Conservation (phyloP, 2,797 vertebrate species). For the Psittacula derbiana region DNA sequence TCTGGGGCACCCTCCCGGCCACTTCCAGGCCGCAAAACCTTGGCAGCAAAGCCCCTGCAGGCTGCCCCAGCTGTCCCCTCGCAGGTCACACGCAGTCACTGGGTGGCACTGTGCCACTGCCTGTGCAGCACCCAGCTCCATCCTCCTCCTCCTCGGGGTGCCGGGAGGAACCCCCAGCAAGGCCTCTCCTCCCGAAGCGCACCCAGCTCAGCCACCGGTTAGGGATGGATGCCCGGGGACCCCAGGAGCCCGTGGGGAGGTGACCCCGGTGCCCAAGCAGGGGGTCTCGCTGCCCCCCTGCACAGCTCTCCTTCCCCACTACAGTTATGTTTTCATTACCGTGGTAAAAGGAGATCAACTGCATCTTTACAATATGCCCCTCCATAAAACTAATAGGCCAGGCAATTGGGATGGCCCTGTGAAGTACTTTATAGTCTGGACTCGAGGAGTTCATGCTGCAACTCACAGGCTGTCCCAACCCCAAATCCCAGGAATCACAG, state of each 20-base stretch:
- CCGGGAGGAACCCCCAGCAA: neutral
- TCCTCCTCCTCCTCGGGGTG: neutral
- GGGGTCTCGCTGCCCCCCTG: neutral
- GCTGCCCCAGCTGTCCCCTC: neutral
- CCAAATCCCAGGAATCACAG: neutral
- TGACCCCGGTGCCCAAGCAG: neutral
- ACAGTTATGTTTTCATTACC: neutral
- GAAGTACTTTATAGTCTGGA: constrained; percentile 44
- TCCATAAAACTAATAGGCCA: constrained; percentile 51
- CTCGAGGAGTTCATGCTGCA: neutral
- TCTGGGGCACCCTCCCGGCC: neutral
- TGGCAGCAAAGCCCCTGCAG: neutral
- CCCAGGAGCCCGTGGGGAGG: neutral
- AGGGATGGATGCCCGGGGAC: neutral
- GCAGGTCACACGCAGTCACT: constrained; percentile 31
- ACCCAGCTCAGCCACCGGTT: neutral
- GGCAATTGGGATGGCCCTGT: constrained; percentile 1
- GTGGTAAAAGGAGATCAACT: constrained; percentile 26
- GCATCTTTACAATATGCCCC: neutral
- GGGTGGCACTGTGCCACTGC: constrained; percentile 62
- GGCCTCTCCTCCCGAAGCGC: neutral
- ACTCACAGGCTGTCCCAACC: neutral
- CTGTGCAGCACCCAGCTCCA: neutral
- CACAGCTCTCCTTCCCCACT: neutral
- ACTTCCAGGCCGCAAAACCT: neutral